phyloP scores from a whole-genome alignment of 2,888 invertebrate species.

The Epistrophe grossulariae region DNA sequence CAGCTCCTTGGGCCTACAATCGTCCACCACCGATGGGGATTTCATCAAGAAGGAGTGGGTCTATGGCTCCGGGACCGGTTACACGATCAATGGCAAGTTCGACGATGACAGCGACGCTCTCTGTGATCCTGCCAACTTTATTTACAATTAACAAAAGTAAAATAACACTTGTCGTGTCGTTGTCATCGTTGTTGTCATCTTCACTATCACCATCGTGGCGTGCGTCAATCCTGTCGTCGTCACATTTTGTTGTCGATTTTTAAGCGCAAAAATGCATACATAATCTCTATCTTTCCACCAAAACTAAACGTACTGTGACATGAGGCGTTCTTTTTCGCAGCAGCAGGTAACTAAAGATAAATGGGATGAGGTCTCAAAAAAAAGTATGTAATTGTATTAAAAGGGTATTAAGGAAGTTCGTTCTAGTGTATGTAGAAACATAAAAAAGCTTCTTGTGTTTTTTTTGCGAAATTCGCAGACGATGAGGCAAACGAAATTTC shows the following conservation, averaged over 20 bases:
- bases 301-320: slow-evolving; percentile 71
- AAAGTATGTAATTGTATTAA: slow-evolving; percentile 21
- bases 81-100: slow-evolving; percentile 83
- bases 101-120: slow-evolving; percentile 83
- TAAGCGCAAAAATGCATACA: slow-evolving; percentile 67
- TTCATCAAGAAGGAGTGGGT: slow-evolving; percentile 84
- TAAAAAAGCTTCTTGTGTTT: slow-evolving; percentile 15
- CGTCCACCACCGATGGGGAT: slow-evolving; percentile 83
- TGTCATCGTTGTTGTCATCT: slow-evolving; percentile 26
- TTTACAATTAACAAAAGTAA: slow-evolving; percentile 81
- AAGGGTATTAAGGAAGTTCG: slow-evolving; percentile 27
- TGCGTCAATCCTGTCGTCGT: slow-evolving; percentile 4
- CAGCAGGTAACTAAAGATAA: slow-evolving; percentile 73
- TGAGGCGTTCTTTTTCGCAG: slow-evolving; percentile 67
- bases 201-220: slow-evolving; percentile 15
- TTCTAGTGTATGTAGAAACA: slow-evolving; percentile 25
- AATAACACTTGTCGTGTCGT: slow-evolving; percentile 30
- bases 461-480: slow-evolving; percentile 7
- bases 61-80: slow-evolving; percentile 81
- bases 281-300: slow-evolving; percentile 70
- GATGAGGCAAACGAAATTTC: slow-evolving; percentile 52
- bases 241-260: slow-evolving; percentile 62
- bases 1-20: slow-evolving; percentile 82
- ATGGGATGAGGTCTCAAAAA: slow-evolving; percentile 67
- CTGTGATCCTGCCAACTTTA: slow-evolving; percentile 83